These are phyloP conservation scores for Halcyon badia DNA, from an alignment of 2,797 vertebrate genomes.

Conservation along the genomic window DNA sequence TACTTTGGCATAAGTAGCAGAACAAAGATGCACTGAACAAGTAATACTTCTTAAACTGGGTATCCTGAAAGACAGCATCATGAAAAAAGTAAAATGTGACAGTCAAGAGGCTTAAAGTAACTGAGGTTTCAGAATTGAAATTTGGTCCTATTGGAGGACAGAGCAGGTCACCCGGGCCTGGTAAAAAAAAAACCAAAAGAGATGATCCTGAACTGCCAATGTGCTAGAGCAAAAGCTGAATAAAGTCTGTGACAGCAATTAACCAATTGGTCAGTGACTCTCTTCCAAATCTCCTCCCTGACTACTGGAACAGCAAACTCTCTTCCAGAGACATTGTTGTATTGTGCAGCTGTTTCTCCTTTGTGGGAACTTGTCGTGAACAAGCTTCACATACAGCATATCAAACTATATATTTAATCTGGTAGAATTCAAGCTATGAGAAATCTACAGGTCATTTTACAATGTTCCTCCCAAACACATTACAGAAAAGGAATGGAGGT, in stretches of 20 bases:
- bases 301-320: neutral
- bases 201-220: neutral
- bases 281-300: neutral
- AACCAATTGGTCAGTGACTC: neutral
- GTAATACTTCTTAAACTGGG: neutral
- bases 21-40: neutral
- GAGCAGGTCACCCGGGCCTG: neutral
- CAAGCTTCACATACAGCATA: neutral
- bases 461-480: neutral
- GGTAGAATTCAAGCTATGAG: neutral
- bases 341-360: neutral
- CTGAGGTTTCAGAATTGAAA: neutral
- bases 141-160: neutral
- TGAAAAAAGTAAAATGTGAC: neutral
- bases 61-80: neutral
- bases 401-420: neutral
- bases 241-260: neutral
- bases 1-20: neutral
- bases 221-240: neutral
- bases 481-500: neutral
- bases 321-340: neutral
- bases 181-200: neutral
- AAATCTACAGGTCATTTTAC: neutral
- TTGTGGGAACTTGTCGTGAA: neutral
- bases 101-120: neutral